phyloP scores from a whole-genome alignment of 2,888 invertebrate genomes.

The Plusia festucae region DNA sequence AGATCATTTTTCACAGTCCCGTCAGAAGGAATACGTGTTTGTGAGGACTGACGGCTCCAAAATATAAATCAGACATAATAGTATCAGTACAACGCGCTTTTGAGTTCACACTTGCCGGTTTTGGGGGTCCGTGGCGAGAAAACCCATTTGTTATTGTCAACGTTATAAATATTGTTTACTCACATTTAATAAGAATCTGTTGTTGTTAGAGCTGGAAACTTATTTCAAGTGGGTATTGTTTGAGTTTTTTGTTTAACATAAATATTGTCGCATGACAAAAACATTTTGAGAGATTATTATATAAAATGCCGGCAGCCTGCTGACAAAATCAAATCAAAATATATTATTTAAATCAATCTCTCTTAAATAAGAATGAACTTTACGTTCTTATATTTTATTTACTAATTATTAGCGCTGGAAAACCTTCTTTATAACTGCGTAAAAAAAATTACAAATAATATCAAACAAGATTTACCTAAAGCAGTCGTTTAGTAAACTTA shows the following conservation, averaged over 20 bases:
- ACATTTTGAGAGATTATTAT: neutral
- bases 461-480: no score
- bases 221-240: neutral
- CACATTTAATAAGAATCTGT: constrained; percentile 13
- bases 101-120: constrained; percentile 49
- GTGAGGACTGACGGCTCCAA: constrained; percentile 72
- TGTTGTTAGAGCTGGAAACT: neutral
- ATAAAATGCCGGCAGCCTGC: neutral
- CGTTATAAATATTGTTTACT: constrained; percentile 48
- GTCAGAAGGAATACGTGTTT: constrained; percentile 66
- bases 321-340: no score
- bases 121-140: constrained; percentile 38
- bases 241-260: neutral
- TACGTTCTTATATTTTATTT: no score
- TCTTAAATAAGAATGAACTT: no score
- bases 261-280: neutral
- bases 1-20: constrained; percentile 76
- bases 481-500: neutral
- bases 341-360: no score
- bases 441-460: no score
- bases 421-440: no score
- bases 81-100: constrained; percentile 56
- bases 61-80: constrained; percentile 74
- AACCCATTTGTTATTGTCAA: constrained; percentile 49
- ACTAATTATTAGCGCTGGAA: no score